Conservation (phyloP, 2,113 vertebrate genomes). For the Columba livia region DNA sequence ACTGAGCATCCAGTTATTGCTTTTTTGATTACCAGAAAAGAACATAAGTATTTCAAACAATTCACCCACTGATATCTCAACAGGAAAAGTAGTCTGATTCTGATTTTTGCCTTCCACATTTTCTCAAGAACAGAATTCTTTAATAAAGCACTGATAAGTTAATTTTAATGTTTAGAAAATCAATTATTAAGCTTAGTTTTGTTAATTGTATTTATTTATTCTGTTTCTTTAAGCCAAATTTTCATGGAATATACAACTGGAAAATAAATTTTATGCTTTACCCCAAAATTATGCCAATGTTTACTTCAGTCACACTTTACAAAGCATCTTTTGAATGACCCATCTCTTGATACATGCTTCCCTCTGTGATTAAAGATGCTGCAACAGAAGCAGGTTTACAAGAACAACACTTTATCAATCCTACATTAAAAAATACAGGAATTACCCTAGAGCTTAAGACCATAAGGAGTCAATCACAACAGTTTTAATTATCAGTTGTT, state of each 20-base stretch:
- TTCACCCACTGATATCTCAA: neutral
- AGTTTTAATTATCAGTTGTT: neutral
- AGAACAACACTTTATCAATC: neutral
- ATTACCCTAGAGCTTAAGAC: neutral
- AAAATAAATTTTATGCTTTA: neutral
- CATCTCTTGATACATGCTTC: neutral
- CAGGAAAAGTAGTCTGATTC: neutral
- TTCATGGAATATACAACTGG: neutral
- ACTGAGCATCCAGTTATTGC: neutral
- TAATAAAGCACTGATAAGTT: neutral
- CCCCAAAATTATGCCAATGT: neutral
- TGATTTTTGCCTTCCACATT: neutral
- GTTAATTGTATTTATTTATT: neutral
- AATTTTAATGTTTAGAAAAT: neutral
- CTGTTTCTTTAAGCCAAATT: neutral
- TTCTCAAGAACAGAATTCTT: neutral
- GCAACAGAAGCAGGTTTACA: neutral
- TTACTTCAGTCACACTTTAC: neutral
- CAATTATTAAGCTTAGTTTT: neutral
- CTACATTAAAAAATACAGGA: neutral
- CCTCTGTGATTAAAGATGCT: neutral
- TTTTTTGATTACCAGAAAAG: neutral
- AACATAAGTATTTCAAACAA: neutral
- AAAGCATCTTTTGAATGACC: neutral
- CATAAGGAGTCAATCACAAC: neutral